phyloP scores from a whole-genome alignment of 2,797 vertebrate species.

The Sphenopsis melanotis region DNA sequence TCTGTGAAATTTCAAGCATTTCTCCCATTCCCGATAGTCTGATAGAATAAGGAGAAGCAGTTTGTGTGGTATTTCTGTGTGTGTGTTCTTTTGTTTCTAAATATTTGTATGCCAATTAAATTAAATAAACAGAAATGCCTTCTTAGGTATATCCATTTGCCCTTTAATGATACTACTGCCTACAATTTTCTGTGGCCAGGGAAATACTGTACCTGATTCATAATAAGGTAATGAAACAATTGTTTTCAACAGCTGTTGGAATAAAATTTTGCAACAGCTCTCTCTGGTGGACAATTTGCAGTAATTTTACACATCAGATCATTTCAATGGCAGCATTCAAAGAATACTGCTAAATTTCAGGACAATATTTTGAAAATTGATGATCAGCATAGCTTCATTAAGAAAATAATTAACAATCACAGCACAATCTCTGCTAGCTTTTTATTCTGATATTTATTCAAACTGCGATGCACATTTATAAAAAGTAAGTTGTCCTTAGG shows the following conservation, averaged over 20 bases:
- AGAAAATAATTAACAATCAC: not conserved
- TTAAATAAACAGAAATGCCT: not conserved
- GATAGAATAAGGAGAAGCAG: not conserved
- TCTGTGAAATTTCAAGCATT: not conserved
- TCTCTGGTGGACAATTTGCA: conserved; percentile 64
- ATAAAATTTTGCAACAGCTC: conserved; percentile 61
- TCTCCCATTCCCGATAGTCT: not conserved
- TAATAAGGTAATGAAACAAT: not conserved
- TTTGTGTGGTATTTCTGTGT: not conserved
- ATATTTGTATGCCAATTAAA: not conserved
- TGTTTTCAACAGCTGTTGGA: not conserved
- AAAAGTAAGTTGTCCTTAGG: not conserved
- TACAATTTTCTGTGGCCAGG: not conserved
- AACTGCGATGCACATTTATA: not conserved
- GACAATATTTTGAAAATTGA: not conserved
- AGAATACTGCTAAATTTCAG: not conserved
- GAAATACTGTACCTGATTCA: not conserved
- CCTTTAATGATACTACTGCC: not conserved
- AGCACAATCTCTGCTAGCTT: not conserved
- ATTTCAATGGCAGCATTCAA: not conserved
- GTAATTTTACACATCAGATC: not conserved
- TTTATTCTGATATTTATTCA: not conserved
- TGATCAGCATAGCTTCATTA: not conserved
- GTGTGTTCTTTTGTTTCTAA: not conserved
- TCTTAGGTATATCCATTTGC: not conserved